Evolutionary conservation across 2,888 invertebrate species (phyloP).

Genomic region (Trissolcus japonicus): DNA sequence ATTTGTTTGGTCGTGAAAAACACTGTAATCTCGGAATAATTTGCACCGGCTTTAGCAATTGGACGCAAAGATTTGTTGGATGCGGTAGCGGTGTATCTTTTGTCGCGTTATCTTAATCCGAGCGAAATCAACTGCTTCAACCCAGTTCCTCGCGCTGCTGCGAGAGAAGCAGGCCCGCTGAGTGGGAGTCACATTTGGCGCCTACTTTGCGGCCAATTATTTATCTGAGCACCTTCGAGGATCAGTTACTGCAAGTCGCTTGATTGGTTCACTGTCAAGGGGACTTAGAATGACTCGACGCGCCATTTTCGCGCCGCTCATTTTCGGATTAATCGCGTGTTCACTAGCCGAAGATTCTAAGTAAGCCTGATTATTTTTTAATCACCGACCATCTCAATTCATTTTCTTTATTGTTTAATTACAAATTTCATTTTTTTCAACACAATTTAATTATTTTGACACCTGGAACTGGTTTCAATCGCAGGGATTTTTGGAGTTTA

Average conservation of each 20-base stretch:
- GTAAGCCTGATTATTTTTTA: slow-evolving; percentile 11
- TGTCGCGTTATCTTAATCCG: slow-evolving; percentile 61
- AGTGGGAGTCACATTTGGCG: slow-evolving; percentile 71
- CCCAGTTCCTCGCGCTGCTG: slow-evolving; percentile 58
- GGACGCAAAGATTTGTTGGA: slow-evolving; percentile 9
- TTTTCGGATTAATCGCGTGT: slow-evolving; percentile 15
- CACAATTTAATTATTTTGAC: background rate
- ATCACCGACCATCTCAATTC: background rate
- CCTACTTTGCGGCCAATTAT: slow-evolving; percentile 67
- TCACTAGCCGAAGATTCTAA: slow-evolving; percentile 25
- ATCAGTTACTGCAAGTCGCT: slow-evolving; percentile 67
- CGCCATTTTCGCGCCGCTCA: slow-evolving; percentile 44
- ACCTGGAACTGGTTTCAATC: too few species aligned
- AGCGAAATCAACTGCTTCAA: slow-evolving; percentile 58
- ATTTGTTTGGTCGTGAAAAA: too few species aligned
- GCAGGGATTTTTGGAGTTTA: too few species aligned
- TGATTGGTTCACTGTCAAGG: slow-evolving; percentile 65
- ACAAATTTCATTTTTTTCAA: background rate
- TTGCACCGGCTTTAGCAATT: background rate
- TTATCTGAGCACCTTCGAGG: slow-evolving; percentile 62
- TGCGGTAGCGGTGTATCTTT: slow-evolving; percentile 24
- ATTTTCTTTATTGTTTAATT: background rate
- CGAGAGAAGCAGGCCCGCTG: slow-evolving; percentile 42
- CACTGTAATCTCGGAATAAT: background rate
- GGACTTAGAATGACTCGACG: slow-evolving; percentile 65